phyloP scores from a whole-genome alignment of 2,797 vertebrate species.

The Stomatorhinus walkeri region DNA sequence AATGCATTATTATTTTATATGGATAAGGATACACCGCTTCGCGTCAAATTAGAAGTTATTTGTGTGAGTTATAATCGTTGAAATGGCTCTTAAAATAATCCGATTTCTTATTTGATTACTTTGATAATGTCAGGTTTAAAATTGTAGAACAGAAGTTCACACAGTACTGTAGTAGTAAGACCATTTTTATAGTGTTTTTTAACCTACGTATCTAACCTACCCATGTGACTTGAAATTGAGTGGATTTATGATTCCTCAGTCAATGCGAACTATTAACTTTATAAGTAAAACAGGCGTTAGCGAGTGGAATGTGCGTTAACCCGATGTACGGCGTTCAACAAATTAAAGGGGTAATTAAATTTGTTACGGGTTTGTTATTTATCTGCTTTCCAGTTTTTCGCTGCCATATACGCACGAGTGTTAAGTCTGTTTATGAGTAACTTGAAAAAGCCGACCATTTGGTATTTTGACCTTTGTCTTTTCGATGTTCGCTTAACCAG shows the following conservation, averaged over 20 bases:
- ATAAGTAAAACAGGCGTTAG: not conserved
- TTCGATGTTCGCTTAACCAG: not conserved
- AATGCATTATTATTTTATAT: not conserved
- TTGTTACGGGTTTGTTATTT: not conserved
- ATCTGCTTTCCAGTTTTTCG: not conserved
- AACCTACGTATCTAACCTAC: not conserved
- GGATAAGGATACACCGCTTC: not conserved
- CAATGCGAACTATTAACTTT: not conserved
- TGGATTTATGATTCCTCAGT: not conserved
- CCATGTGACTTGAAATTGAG: not conserved
- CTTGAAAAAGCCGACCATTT: not conserved
- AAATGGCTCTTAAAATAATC: not conserved
- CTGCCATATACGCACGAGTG: not conserved
- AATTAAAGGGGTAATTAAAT: not conserved
- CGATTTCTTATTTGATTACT: not conserved
- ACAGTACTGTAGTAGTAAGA: not conserved
- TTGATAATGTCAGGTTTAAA: not conserved
- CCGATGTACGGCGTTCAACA: not conserved
- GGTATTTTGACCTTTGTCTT: conserved; percentile 2
- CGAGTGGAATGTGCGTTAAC: not conserved
- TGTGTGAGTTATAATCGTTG: not conserved
- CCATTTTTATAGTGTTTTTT: not conserved
- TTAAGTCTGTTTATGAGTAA: not conserved
- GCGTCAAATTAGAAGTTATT: not conserved
- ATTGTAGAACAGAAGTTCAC: not conserved